These are phyloP conservation scores for Petrolisthes manimaculis DNA, from an alignment of 2,888 invertebrate species.

Conservation along the genomic window DNA sequence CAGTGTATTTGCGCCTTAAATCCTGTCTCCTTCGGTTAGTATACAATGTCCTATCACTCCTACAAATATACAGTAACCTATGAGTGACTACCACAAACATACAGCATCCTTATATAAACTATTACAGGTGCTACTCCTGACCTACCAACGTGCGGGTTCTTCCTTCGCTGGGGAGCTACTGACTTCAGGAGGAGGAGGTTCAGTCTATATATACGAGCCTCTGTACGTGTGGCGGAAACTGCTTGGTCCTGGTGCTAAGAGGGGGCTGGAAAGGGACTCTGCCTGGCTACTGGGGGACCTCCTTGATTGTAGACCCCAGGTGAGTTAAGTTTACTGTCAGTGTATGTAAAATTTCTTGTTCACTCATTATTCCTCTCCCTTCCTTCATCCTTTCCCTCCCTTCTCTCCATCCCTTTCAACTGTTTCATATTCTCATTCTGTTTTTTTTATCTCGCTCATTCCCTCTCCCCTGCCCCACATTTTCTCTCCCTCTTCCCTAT, in stretches of 20 bases:
- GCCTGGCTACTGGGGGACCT: constrained; percentile 39
- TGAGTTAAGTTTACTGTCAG: not conserved
- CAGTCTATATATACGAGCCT: constrained; percentile 42
- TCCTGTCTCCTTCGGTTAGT: no score
- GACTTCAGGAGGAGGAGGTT: constrained; percentile 30
- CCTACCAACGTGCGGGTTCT: constrained; percentile 44
- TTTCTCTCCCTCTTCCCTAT: no score
- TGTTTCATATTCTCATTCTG: not conserved
- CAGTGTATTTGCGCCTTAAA: no score
- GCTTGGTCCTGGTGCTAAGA: not conserved
- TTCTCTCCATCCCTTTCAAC: not conserved
- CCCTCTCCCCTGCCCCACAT: not conserved
- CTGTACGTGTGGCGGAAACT: constrained; percentile 22
- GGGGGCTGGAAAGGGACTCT: not conserved
- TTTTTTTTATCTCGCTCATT: not conserved
- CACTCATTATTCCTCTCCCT: no score
- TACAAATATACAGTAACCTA: not conserved
- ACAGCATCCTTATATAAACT: not conserved
- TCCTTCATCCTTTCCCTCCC: not conserved
- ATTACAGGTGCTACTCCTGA: constrained; percentile 37
- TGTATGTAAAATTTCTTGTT: no score
- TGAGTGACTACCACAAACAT: no score
- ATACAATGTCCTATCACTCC: not conserved
- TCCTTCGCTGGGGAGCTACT: constrained; percentile 50
- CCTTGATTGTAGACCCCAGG: constrained; percentile 44